Evolutionary conservation across 1,140 invertebrate species (phyloP).

Genomic region (Carposina sasakii): DNA sequence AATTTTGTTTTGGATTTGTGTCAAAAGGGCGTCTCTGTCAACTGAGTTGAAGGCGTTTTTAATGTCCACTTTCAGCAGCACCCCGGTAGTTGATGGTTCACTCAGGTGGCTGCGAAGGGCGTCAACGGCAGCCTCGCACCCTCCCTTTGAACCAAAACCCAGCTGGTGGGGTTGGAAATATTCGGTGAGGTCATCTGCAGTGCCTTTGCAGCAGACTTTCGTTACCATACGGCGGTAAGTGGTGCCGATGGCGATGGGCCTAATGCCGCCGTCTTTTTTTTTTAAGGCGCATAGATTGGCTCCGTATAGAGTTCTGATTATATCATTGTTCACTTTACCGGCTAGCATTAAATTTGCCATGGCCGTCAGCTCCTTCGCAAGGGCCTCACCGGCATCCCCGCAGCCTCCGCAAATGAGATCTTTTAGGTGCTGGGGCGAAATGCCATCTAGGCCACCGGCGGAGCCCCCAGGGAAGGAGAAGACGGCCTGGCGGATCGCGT

Average conservation of each 20-base stretch:
- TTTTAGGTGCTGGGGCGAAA: background rate
- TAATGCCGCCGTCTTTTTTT: background rate
- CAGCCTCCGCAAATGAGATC: background rate
- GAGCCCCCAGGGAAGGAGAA: background rate
- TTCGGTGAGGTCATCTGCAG: background rate
- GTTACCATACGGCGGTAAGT: background rate
- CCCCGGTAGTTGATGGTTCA: background rate
- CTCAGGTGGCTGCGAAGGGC: background rate
- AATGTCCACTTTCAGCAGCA: constrained; percentile 5
- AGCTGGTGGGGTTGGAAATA: background rate
- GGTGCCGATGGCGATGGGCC: background rate
- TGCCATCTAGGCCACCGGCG: background rate
- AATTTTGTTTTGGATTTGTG: background rate
- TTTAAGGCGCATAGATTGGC: background rate
- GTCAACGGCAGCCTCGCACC: background rate
- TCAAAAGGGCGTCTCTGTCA: constrained; percentile 1
- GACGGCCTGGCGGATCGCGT: background rate
- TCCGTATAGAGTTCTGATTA: background rate
- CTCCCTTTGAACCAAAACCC: background rate
- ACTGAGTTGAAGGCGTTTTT: constrained; percentile 9
- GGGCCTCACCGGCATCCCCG: background rate
- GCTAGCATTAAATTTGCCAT: background rate
- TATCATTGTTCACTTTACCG: background rate
- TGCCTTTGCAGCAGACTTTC: background rate
- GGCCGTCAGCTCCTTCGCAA: background rate